Percentiles rank a stretch among this genome's conserved stretches.
These are phyloP conservation scores for Tapirus indicus DNA, from an alignment of 2,797 vertebrate genomes.

Conservation along the genomic window DNA sequence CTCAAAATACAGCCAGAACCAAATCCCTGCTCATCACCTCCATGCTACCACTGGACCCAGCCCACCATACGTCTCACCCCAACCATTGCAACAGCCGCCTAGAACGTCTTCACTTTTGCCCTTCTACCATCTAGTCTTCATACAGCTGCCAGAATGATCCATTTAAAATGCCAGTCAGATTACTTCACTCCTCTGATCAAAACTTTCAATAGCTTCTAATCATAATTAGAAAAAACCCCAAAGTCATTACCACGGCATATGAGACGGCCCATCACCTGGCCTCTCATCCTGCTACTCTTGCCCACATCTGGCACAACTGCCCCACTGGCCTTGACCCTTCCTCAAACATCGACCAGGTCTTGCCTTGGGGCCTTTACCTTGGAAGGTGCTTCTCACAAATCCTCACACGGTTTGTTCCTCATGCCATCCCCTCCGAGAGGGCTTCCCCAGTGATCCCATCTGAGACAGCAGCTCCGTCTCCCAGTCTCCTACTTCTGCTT, in stretches of 20 bases:
- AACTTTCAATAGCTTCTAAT: neutral
- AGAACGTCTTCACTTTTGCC: neutral
- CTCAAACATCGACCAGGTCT: neutral
- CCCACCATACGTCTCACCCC: neutral
- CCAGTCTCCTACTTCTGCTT: neutral
- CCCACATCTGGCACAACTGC: neutral
- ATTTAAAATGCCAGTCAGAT: neutral
- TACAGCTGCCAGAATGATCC: no score
- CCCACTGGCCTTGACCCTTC: neutral
- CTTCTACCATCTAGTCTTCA: neutral
- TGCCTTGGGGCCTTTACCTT: neutral
- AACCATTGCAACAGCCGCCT: neutral
- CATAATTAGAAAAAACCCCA: neutral
- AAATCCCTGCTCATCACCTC: neutral
- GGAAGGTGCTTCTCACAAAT: neutral
- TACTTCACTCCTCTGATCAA: neutral
- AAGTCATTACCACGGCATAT: rapidly evolving
- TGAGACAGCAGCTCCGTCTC: neutral
- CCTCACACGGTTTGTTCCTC: neutral
- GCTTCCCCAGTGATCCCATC: rapidly evolving
- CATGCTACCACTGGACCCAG: neutral
- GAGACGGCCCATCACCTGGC: neutral
- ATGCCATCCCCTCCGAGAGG: neutral
- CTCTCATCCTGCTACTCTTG: rapidly evolving
- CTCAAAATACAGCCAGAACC: neutral